Evolutionary conservation across 2,797 vertebrate species (phyloP).

Genomic region (Euthynnus affinis): DNA sequence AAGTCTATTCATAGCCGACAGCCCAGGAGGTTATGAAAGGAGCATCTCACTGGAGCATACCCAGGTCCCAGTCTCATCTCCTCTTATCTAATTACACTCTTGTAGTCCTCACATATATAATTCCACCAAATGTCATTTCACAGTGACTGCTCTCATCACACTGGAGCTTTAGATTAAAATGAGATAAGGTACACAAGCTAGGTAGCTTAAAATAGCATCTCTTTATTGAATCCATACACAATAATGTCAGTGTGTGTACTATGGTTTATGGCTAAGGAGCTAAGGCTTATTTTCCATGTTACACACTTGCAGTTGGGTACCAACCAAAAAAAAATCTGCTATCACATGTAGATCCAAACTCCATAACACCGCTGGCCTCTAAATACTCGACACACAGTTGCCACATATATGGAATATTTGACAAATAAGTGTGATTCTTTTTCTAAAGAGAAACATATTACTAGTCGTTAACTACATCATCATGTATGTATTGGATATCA

Average conservation of each 20-base stretch:
- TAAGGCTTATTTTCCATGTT: slow-evolving; percentile 53
- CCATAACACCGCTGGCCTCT: slow-evolving; percentile 9
- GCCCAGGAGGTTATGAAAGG: slow-evolving; percentile 60
- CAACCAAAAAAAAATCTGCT: slow-evolving; percentile 50
- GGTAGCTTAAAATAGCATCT: slow-evolving; percentile 73
- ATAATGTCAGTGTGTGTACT: slow-evolving; percentile 51
- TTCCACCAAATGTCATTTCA: slow-evolving; percentile 54
- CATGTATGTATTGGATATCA: slow-evolving; percentile 33
- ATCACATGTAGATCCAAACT: slow-evolving; percentile 33
- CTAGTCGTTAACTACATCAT: slow-evolving; percentile 48
- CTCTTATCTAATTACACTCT: slow-evolving; percentile 64
- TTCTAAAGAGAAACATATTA: slow-evolving; percentile 43
- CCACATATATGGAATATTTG: slow-evolving; percentile 32
- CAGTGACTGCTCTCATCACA: slow-evolving; percentile 28
- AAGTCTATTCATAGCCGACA: slow-evolving; percentile 72
- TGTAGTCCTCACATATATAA: slow-evolving; percentile 33
- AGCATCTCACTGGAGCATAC: slow-evolving; percentile 18
- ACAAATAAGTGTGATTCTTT: slow-evolving; percentile 21
- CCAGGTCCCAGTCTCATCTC: slow-evolving; percentile 53
- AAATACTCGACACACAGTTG: slow-evolving; percentile 24
- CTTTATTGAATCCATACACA: slow-evolving; percentile 77
- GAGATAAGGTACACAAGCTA: slow-evolving; percentile 36
- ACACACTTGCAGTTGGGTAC: slow-evolving; percentile 67
- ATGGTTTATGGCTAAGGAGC: slow-evolving; percentile 50
- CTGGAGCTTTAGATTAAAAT: slow-evolving; percentile 27